Evolutionary conservation across 1,140 invertebrate genomes (phyloP).

Genomic region (Bombus affinis): DNA sequence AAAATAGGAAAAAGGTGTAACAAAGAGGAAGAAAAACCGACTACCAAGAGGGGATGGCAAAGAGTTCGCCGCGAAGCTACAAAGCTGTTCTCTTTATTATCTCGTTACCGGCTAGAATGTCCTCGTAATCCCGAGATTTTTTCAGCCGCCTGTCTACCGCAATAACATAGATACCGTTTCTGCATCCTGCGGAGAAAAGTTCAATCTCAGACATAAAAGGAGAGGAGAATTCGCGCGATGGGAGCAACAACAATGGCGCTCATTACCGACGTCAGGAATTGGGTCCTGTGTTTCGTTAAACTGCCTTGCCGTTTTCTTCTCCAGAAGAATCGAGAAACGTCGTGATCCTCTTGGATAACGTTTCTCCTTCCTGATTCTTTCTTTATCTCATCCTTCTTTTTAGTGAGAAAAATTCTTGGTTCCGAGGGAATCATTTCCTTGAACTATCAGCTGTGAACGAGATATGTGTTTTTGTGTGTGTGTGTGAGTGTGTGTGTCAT

Average conservation of each 20-base stretch:
- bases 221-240: constrained; percentile 14
- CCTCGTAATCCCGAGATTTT: constrained; percentile 68
- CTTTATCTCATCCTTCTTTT: not conserved
- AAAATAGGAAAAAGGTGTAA: not conserved
- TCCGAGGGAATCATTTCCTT: constrained; percentile 46
- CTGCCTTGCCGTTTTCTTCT: constrained; percentile 45
- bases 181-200: constrained; percentile 40
- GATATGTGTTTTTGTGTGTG: too few relatives aligned
- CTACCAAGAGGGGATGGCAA: constrained; percentile 14
- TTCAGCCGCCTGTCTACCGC: constrained; percentile 26
- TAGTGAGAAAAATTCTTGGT: not conserved
- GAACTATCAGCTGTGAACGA: constrained; percentile 5
- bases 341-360: not conserved
- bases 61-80: constrained; percentile 57
- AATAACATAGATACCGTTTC: constrained; percentile 46
- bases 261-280: constrained; percentile 65
- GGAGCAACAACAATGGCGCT: constrained; percentile 64
- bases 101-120: constrained; percentile 69
- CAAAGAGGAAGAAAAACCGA: not conserved
- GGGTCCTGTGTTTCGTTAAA: constrained; percentile 68
- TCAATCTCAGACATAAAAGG: constrained; percentile 43
- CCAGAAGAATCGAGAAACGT: constrained; percentile 5
- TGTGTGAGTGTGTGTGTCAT: not conserved
- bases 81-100: constrained; percentile 73
- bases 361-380: not conserved